Conservation (phyloP, 2,888 invertebrate species). For the Chymomyza caudatula region DNA sequence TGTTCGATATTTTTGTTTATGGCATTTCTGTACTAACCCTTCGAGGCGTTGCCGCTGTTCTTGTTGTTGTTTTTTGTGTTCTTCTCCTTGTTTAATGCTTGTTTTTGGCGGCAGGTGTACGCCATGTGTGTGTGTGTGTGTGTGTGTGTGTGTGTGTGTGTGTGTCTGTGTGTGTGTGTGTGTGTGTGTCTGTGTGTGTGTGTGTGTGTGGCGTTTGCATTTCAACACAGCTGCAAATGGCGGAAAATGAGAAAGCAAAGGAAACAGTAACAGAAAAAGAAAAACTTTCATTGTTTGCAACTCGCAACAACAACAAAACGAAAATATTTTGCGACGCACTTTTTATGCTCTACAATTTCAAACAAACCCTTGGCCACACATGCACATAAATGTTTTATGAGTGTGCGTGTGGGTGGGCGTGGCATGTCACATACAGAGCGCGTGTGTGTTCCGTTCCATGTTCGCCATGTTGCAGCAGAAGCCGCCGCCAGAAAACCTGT, state of each 20-base stretch:
- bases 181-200: neutral
- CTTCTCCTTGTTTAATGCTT: conserved; percentile 5
- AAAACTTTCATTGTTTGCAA: conserved; percentile 46
- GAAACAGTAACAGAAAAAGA: conserved; percentile 25
- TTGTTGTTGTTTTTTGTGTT: conserved; percentile 23
- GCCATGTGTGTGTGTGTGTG: conserved; percentile 11
- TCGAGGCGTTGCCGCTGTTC: conserved; percentile 9
- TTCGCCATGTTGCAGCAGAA: conserved; percentile 44
- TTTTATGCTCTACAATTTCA: conserved; percentile 43
- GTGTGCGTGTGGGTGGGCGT: conserved; percentile 17
- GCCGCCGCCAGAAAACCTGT: conserved; percentile 9
- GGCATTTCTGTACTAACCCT: conserved; percentile 6
- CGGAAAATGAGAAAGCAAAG: conserved; percentile 51
- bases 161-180: neutral
- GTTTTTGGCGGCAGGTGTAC: conserved; percentile 1
- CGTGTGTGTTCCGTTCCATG: conserved; percentile 36
- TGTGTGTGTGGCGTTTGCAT: conserved; percentile 37
- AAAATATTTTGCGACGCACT: conserved; percentile 38
- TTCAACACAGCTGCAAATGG: conserved; percentile 56
- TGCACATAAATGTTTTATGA: neutral
- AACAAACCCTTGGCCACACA: conserved; percentile 29
- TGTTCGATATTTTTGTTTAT: conserved; percentile 17
- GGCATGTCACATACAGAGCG: conserved; percentile 8
- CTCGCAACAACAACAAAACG: conserved; percentile 11
- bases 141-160: neutral